Percentiles rank a stretch among this genome's conserved stretches.
phyloP scores from a whole-genome alignment of 2,888 invertebrate species.

The Nomada ruficornis region DNA sequence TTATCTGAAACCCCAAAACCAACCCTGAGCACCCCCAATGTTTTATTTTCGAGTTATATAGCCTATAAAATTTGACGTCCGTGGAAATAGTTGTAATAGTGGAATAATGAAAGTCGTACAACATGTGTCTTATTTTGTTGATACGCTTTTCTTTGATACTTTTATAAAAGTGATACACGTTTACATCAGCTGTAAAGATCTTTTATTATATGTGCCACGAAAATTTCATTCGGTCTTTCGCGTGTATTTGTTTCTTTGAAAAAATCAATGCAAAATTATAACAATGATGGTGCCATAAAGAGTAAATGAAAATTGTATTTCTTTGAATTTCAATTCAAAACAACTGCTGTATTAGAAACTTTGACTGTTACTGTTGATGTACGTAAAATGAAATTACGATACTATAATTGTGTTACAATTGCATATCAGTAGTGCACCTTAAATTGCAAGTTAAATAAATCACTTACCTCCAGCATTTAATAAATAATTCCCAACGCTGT shows the following conservation, averaged over 20 bases:
- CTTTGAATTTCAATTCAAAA: neutral
- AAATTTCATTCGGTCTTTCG: neutral
- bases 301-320: neutral
- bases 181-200: slow-evolving; percentile 34
- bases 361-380: too few relatives aligned
- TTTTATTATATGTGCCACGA: slow-evolving; percentile 26
- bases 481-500: too few relatives aligned
- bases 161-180: slow-evolving; percentile 36
- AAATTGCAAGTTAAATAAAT: too few relatives aligned
- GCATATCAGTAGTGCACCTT: too few relatives aligned
- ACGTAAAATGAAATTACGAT: too few relatives aligned
- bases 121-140: slow-evolving; percentile 31
- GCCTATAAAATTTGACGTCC: slow-evolving; percentile 19
- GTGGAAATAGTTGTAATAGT: neutral
- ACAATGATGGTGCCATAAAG: neutral
- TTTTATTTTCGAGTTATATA: slow-evolving; percentile 17
- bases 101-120: slow-evolving; percentile 13
- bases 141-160: neutral
- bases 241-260: neutral
- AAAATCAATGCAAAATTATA: neutral
- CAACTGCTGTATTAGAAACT: too few relatives aligned
- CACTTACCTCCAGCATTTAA: too few relatives aligned
- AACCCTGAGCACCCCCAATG: neutral
- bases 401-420: too few relatives aligned
- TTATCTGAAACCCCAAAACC: neutral